Evolutionary conservation across 2,797 vertebrate genomes (phyloP).

Genomic region (Moxostoma hubbsi): DNA sequence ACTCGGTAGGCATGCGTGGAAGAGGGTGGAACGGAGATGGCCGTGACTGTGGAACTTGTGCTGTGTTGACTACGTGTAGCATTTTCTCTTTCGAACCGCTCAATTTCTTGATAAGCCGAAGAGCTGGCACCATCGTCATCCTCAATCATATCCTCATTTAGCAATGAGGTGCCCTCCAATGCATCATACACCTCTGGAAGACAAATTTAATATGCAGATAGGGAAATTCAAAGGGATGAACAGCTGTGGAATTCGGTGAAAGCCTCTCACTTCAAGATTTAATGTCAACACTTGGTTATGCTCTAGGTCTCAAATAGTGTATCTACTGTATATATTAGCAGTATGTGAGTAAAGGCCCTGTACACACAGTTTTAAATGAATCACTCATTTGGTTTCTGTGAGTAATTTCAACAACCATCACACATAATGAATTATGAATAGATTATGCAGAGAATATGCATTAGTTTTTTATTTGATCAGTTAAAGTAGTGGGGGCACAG

Average conservation of each 20-base stretch:
- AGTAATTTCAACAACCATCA: neutral
- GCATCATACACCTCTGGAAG: constrained; percentile 87
- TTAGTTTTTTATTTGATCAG: too few species aligned
- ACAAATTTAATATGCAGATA: constrained; percentile 82
- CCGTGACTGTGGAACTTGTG: constrained; percentile 85
- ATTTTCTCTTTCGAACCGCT: constrained; percentile 80
- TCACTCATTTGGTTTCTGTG: neutral
- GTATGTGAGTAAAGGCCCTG: constrained; percentile 67
- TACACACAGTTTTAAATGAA: constrained; percentile 39
- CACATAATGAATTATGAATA: too few species aligned
- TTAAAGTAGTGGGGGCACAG: too few species aligned
- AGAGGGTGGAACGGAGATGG: constrained; percentile 81
- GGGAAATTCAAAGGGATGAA: constrained; percentile 79
- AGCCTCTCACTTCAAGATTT: constrained; percentile 40
- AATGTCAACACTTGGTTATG: constrained; percentile 36
- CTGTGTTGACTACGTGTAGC: constrained; percentile 83
- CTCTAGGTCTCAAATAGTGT: constrained; percentile 58
- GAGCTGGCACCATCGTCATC: constrained; percentile 85
- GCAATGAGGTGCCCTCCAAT: constrained; percentile 82
- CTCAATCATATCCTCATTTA: constrained; percentile 86
- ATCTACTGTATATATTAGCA: constrained; percentile 68
- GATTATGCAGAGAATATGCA: too few species aligned
- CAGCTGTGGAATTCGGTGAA: constrained; percentile 74
- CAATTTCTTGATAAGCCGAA: constrained; percentile 83
- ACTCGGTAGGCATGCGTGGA: constrained; percentile 79